A percentile compares a stretch with the other conserved stretches of the same genome.
Conservation (phyloP, 2,113 vertebrate species). For the Pimephales promelas region DNA sequence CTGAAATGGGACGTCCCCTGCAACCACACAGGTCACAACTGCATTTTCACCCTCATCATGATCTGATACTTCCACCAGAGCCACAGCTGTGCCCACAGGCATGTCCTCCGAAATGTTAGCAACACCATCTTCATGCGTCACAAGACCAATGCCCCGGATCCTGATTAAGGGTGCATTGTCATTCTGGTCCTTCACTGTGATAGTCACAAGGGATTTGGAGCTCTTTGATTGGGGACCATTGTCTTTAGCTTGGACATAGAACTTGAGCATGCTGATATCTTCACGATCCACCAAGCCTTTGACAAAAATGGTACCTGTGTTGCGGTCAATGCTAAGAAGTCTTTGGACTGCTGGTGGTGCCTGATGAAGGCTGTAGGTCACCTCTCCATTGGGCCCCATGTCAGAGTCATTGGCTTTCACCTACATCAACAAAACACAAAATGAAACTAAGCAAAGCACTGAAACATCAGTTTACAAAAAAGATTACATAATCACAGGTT, state of each 20-base stretch:
- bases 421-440: conserved; percentile 66
- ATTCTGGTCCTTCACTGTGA: conserved; percentile 90
- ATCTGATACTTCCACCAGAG: conserved; percentile 94
- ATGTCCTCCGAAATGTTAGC: conserved; percentile 97
- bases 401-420: conserved; percentile 94
- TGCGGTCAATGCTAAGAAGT: conserved; percentile 87
- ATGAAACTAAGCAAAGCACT: background rate
- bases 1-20: conserved; percentile 93
- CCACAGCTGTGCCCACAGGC: conserved; percentile 90
- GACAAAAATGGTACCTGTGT: conserved; percentile 90
- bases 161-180: conserved; percentile 92
- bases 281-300: conserved; percentile 92
- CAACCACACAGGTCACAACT: conserved; percentile 94
- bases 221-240: conserved; percentile 89
- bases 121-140: conserved; percentile 90
- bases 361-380: conserved; percentile 92
- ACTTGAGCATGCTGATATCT: conserved; percentile 87
- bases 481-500: background rate
- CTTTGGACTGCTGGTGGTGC: conserved; percentile 84
- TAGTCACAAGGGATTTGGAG: conserved; percentile 85
- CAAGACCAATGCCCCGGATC: conserved; percentile 92
- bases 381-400: conserved; percentile 87
- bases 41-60: conserved; percentile 94
- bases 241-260: conserved; percentile 90
- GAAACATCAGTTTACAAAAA: background rate